A percentile compares a stretch with the other conserved stretches of the same genome.
phyloP scores from a whole-genome alignment of 2,888 invertebrate genomes.

The Auanema freiburgensis region DNA sequence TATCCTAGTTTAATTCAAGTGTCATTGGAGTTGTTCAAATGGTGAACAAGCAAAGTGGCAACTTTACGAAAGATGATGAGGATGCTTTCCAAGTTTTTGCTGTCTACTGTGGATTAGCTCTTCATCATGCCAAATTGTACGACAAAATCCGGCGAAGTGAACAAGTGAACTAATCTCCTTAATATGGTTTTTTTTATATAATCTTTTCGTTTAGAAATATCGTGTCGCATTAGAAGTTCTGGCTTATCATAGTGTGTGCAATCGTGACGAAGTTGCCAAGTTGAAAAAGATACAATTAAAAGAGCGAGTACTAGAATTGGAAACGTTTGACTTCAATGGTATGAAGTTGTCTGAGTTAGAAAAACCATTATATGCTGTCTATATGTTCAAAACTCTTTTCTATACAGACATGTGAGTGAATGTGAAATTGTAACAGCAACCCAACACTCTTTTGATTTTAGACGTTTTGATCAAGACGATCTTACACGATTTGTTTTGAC shows the following conservation, averaged over 20 bases:
- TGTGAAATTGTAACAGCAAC: not conserved
- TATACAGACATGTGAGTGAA: constrained; percentile 66
- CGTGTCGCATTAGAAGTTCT: constrained; percentile 79
- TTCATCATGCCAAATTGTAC: constrained; percentile 83
- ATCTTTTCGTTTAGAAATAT: constrained; percentile 72
- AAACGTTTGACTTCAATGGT: constrained; percentile 75
- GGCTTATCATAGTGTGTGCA: constrained; percentile 81
- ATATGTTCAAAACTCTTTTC: constrained; percentile 79
- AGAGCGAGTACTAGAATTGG: constrained; percentile 50
- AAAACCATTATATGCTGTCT: constrained; percentile 76
- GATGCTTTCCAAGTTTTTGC: constrained; percentile 79
- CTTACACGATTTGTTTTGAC: constrained; percentile 78
- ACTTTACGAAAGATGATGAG: constrained; percentile 75
- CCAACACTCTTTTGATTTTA: constrained; percentile 20
- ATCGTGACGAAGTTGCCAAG: constrained; percentile 73
- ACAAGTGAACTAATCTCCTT: constrained; percentile 63
- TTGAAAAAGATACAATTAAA: constrained; percentile 51
- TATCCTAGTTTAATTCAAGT: constrained; percentile 52
- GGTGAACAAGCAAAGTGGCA: constrained; percentile 72
- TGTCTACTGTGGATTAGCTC: constrained; percentile 81
- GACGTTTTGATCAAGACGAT: constrained; percentile 74
- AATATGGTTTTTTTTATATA: not conserved
- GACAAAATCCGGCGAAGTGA: constrained; percentile 81
- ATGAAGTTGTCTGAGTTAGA: constrained; percentile 75
- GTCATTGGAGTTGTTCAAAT: constrained; percentile 86